Evolutionary conservation across 2,113 vertebrate genomes (phyloP), one percentile per base, ranked within the genome.

Genomic region (Sinocyclocheilus rhinocerous): DNA sequence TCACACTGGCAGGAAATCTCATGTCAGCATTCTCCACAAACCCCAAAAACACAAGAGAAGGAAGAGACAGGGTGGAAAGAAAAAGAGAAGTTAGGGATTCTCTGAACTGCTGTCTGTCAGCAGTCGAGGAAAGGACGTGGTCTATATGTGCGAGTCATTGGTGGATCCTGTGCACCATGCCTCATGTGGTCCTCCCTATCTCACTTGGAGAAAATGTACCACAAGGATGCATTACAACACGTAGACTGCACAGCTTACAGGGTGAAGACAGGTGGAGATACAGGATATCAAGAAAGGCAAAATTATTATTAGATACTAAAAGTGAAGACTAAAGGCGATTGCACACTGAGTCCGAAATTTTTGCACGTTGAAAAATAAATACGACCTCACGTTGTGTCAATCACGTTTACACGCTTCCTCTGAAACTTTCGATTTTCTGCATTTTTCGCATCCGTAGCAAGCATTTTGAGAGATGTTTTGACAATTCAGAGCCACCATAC

Each of bases 151-250:
- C 69, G 87, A 93, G 86, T 92, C 90, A 90, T 81, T 86, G 52
- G 77, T 82, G 79, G 26, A 70, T 75, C 84, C 55, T 72, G 90
- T 90, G 89, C 92, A 91, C 89, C 90, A 91, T 92, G 90, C 89
- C 90, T 93, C 93, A 91, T 90, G 91, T 93, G 94, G 92, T 88
- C 92, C 90, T 50, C 91, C 86, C 87, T 89, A 92, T 92, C 92
- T 86, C 69, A 59, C 90, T 89, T 93, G 90, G 92, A 92, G 90
- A 90, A 91, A 90, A 89, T 88, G 36, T 16, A 42, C 6, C 29
- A 15, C 24, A 70, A 39, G 50, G 22, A 18, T 57, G 1, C 50
- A 79, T 73, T 72, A 61, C 26, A 85, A 52, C 45, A 85, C 45
- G 22, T 50, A n/a, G 42, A 52, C 16, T 26, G n/a, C 70, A 61